Evolutionary conservation across 2,888 invertebrate genomes (phyloP).

Genomic region (Acrobasis suavella): DNA sequence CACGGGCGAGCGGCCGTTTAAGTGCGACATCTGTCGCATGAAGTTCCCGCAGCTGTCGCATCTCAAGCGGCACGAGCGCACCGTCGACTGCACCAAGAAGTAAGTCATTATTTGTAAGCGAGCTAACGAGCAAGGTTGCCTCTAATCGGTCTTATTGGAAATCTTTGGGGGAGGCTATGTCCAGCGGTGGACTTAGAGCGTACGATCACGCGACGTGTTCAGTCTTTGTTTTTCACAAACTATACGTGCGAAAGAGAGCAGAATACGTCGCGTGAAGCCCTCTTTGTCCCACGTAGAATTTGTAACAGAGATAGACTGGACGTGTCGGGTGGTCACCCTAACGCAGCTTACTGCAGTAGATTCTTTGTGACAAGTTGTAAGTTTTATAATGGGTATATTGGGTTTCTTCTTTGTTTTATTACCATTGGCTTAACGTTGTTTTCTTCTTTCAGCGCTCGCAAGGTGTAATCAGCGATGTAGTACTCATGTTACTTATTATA

Average conservation of each 20-base stretch:
- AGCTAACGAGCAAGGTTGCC: not conserved
- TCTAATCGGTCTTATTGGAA: not conserved
- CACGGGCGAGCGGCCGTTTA: constrained; percentile 61
- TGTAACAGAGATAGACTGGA: too few species aligned
- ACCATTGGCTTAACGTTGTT: not conserved
- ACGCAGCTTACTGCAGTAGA: too few species aligned
- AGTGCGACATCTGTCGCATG: constrained; percentile 54
- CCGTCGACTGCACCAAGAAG: constrained; percentile 45
- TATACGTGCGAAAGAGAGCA: too few species aligned
- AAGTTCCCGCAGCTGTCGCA: constrained; percentile 60
- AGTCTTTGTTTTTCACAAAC: too few species aligned
- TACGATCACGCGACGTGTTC: too few species aligned
- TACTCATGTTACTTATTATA: not conserved
- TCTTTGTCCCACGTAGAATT: too few species aligned
- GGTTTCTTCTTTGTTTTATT: too few species aligned
- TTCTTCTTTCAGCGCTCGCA: constrained; percentile 1
- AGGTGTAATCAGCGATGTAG: constrained; percentile 23
- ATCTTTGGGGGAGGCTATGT: not conserved
- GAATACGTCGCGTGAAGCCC: too few species aligned
- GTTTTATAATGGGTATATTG: too few species aligned
- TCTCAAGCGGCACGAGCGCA: constrained; percentile 53
- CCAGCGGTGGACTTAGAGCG: not conserved
- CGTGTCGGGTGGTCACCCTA: too few species aligned
- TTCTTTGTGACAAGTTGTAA: too few species aligned
- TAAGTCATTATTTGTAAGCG: constrained; percentile 24